Conservation (phyloP, 1,140 invertebrate genomes). For the Drosophila sturtevanti region DNA sequence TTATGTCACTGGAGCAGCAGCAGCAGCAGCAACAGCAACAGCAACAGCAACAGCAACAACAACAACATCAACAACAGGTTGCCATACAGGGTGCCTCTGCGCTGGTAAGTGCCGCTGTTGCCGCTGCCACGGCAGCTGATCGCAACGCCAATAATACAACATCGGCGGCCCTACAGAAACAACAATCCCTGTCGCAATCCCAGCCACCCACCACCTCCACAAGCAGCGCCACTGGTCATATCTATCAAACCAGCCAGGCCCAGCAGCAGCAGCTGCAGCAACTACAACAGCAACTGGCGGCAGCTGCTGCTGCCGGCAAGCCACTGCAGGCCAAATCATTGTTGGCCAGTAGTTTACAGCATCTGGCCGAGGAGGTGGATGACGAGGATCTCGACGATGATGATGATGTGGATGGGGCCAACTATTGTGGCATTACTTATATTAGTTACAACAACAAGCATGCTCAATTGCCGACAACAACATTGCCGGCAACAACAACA, state of each 20-base stretch:
- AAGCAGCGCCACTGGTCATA: constrained; percentile 59
- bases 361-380: constrained; percentile 78
- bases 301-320: constrained; percentile 64
- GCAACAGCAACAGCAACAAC: constrained; percentile 22
- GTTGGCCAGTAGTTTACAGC: constrained; percentile 72
- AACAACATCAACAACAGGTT: constrained; percentile 39
- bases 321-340: constrained; percentile 68
- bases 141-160: constrained; percentile 64
- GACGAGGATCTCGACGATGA: constrained; percentile 76
- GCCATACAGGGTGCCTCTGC: constrained; percentile 43
- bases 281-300: constrained; percentile 65
- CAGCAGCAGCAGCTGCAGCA: constrained; percentile 74
- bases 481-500: constrained; percentile 65
- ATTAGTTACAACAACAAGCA: constrained; percentile 81
- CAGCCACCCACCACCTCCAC: constrained; percentile 29
- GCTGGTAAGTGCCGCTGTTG: constrained; percentile 58
- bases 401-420: constrained; percentile 70
- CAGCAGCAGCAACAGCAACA: constrained; percentile 25
- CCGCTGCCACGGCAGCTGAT: constrained; percentile 60
- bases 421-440: constrained; percentile 78
- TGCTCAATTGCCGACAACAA: constrained; percentile 72
- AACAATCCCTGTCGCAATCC: background rate
- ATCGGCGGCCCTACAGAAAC: constrained; percentile 43
- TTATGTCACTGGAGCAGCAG: constrained; percentile 24
- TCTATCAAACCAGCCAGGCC: constrained; percentile 71